Evolutionary conservation across 2,888 invertebrate genomes (phyloP), one percentile per base, ranked within the genome.

Genomic region (Eupsilia transversa): DNA sequence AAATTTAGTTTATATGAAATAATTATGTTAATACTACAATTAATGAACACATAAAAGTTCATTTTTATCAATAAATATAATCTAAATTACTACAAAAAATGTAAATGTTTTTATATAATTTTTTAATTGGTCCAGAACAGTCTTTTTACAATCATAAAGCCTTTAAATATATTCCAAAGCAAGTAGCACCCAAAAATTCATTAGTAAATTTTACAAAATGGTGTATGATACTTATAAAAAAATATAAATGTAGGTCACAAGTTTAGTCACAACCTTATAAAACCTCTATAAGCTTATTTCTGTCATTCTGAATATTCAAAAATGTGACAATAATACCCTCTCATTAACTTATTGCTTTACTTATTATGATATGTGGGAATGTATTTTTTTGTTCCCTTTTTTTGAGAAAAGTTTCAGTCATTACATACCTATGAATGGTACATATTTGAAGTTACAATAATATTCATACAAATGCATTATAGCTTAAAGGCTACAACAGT

Each of bases 111-210:
- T 77, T 68, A 56, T 72, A 35, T 72, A 59, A 49, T 70, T 75
- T 67, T 73, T 70, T 61, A 67, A 86, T 89, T 89, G 89, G 89
- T 90, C 89, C 87, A 70, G 82, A 80, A 77, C 88, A 89, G 89
- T 89, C 86, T 88, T 81, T 77, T 77, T 74, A 43, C 74, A 65
- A 54, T 73, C 30, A 67, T 87, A 79, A 75, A 84, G 72, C 67
- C 46, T 60, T 76, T 61, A 65, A 41, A 67, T 46, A 57, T 52
- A 49, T 60, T 59, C 66, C 61, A 77, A 75, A 77, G 72, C 77
- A 84, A 63, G 63, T 74, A 86, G 76, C 79, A 86, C 78, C 76
- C 61, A 52, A 67, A 74, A 60, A 60, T 54, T 52, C 38, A 46
- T 61, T 30, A 56, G 23, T 60, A 82, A 56, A 49, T 38, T 49